phyloP scores from a whole-genome alignment of 2,113 vertebrate genomes.

The Dicrurus megarhynchus region DNA sequence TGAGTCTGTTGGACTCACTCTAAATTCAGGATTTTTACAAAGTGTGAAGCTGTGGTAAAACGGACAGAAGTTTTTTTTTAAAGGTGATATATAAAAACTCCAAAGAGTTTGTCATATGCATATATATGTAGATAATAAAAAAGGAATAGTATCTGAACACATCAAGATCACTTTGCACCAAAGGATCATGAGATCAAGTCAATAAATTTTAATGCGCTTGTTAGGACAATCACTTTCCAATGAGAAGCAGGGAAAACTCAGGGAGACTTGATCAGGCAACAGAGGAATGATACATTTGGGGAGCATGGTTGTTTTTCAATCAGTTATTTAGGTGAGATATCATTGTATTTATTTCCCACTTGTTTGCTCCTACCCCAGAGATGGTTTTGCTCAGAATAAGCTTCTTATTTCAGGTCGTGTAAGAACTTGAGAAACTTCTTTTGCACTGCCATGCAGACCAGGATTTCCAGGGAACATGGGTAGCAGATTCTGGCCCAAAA shows the following conservation, averaged over 20 bases:
- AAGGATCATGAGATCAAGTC: not conserved
- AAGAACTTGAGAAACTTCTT: not conserved
- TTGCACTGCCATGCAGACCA: not conserved
- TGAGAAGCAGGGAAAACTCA: not conserved
- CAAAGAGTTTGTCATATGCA: not conserved
- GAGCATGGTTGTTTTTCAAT: not conserved
- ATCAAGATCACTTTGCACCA: not conserved
- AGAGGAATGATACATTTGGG: not conserved
- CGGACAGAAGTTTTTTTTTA: not conserved
- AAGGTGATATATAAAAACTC: not conserved
- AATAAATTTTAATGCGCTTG: not conserved
- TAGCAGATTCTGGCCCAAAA: not conserved
- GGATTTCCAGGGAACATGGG: accelerated
- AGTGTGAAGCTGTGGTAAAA: not conserved
- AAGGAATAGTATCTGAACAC: not conserved
- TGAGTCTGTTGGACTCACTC: not conserved
- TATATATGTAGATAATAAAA: not conserved
- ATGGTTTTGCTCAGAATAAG: not conserved
- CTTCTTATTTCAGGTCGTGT: not conserved
- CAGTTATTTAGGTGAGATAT: not conserved
- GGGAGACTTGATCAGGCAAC: not conserved
- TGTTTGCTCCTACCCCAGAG: not conserved
- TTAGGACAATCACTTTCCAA: not conserved
- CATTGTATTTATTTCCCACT: not conserved
- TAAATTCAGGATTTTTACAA: not conserved